Evolutionary conservation across 2,888 invertebrate genomes (phyloP).

Genomic region (Lasioglossum lativentre): DNA sequence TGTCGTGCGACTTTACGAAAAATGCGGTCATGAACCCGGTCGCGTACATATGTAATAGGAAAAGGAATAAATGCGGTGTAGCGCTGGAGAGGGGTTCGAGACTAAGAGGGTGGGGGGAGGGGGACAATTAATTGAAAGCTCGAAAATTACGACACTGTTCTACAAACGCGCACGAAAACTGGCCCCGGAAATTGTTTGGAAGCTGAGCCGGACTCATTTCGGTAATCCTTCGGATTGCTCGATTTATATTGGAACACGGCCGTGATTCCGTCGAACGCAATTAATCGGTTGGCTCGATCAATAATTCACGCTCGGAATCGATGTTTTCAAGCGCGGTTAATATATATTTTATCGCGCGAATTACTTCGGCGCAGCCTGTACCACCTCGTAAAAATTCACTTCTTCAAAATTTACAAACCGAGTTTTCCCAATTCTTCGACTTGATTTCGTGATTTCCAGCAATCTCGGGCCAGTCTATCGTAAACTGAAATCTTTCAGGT

Average conservation of each 20-base stretch:
- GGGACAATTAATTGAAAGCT: slow-evolving; percentile 60
- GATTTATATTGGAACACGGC: neutral
- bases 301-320: neutral
- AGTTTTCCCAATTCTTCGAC: no score
- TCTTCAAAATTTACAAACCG: no score
- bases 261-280: slow-evolving; percentile 5
- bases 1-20: slow-evolving; percentile 29
- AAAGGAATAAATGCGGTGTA: neutral
- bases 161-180: slow-evolving; percentile 9
- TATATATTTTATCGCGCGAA: neutral
- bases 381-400: neutral
- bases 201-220: slow-evolving; percentile 9
- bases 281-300: neutral
- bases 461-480: no score
- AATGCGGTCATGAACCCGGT: neutral
- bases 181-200: slow-evolving; percentile 6
- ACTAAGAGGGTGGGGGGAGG: slow-evolving; percentile 1
- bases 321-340: neutral
- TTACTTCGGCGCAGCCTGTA: neutral
- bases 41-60: neutral
- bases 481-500: no score
- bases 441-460: no score
- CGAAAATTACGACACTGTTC: slow-evolving; percentile 22
- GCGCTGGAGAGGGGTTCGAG: neutral
- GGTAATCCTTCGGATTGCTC: slow-evolving; percentile 9